phyloP scores from a whole-genome alignment of 2,113 vertebrate species.

The Formicarius rufipectus region DNA sequence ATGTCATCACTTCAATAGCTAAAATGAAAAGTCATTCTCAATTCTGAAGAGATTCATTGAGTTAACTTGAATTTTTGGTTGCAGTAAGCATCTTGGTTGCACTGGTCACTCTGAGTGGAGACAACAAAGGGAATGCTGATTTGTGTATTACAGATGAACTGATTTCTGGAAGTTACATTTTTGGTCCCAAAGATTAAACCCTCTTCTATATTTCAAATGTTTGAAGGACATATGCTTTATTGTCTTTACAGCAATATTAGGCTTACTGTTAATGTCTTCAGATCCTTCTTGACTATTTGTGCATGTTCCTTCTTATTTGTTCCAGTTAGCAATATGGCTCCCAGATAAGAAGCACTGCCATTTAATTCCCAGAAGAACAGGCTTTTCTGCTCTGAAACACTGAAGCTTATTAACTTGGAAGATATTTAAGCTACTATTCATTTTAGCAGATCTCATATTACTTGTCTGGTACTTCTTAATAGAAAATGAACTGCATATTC shows the following conservation, averaged over 20 bases:
- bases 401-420: slow-evolving; percentile 4
- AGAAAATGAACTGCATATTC: background rate
- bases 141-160: background rate
- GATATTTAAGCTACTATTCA: background rate
- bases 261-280: background rate
- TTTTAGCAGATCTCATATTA: background rate
- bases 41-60: background rate
- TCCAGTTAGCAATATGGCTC: background rate
- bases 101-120: background rate
- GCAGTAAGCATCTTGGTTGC: background rate
- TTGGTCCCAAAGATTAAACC: background rate
- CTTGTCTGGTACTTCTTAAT: background rate
- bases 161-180: background rate
- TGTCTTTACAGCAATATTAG: background rate
- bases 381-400: background rate
- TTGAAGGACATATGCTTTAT: background rate
- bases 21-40: background rate
- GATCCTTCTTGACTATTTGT: background rate
- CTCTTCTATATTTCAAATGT: background rate
- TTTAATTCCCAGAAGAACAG: background rate
- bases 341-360: background rate
- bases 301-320: background rate
- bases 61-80: background rate
- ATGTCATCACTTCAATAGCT: background rate
- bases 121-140: background rate